These are phyloP conservation scores for Napeogenes inachia DNA, from an alignment of 2,888 invertebrate genomes.

Conservation along the genomic window DNA sequence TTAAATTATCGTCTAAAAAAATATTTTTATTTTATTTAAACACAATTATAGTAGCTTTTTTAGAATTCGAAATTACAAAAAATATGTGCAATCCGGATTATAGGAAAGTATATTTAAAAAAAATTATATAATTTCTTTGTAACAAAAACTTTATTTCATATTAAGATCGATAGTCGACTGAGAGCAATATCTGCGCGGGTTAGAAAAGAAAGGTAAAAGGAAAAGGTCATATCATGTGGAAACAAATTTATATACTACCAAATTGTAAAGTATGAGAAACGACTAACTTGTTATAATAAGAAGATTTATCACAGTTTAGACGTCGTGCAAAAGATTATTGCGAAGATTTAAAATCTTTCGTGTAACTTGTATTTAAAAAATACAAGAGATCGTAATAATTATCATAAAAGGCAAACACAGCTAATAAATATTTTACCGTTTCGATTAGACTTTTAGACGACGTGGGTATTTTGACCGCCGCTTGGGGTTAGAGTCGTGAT, in stretches of 20 bases:
- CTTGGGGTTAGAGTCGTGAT: slow-evolving; percentile 36
- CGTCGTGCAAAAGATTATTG: slow-evolving; percentile 59
- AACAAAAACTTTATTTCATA: slow-evolving; percentile 40
- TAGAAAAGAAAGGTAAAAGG: slow-evolving; percentile 53
- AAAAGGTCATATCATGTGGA: slow-evolving; percentile 74
- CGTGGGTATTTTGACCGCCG: slow-evolving; percentile 34
- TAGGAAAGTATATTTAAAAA: slow-evolving; percentile 36
- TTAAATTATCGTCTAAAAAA: slow-evolving; percentile 52
- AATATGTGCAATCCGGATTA: slow-evolving; percentile 57
- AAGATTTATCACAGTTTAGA: slow-evolving; percentile 60
- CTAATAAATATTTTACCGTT: slow-evolving; percentile 29
- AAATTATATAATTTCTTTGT: slow-evolving; percentile 32
- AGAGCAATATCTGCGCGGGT: slow-evolving; percentile 64
- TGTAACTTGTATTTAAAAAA: slow-evolving; percentile 70
- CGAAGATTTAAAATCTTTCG: slow-evolving; percentile 73
- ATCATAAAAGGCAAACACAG: slow-evolving; percentile 25
- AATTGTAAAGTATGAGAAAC: slow-evolving; percentile 57
- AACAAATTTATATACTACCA: slow-evolving; percentile 64
- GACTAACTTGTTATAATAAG: slow-evolving; percentile 62
- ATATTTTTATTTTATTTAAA: slow-evolving; percentile 63
- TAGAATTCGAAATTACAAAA: slow-evolving; percentile 43
- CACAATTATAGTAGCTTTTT: slow-evolving; percentile 40
- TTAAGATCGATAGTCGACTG: slow-evolving; percentile 40
- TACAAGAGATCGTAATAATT: slow-evolving; percentile 41
- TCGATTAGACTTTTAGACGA: slow-evolving; percentile 33